Percentiles rank a stretch among this genome's conserved stretches.
phyloP scores from a whole-genome alignment of 2,888 invertebrate genomes.

The Zootermopsis nevadensis region DNA sequence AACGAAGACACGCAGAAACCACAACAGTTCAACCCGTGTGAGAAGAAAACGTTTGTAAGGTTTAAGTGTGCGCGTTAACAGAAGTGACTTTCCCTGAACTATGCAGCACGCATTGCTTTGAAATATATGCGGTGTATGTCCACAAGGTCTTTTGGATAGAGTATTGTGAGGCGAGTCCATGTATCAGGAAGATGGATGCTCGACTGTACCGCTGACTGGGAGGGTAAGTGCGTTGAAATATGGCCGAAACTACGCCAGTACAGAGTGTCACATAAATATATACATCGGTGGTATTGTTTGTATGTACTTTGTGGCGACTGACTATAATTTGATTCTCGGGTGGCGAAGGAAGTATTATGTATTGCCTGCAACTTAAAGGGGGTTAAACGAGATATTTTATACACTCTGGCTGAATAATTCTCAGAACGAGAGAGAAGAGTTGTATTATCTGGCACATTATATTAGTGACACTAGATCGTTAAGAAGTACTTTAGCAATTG shows the following conservation, averaged over 20 bases:
- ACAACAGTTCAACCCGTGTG: background rate
- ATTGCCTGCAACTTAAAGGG: no score
- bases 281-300: background rate
- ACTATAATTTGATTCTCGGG: background rate
- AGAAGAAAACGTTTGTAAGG: background rate
- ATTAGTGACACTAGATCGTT: no score
- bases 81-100: background rate
- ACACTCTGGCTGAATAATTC: no score
- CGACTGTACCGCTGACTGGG: background rate
- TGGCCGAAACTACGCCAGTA: background rate
- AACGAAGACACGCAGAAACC: background rate
- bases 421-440: no score
- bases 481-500: no score
- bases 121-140: background rate
- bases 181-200: background rate
- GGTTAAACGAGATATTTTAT: no score
- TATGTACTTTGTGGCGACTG: background rate
- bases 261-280: background rate
- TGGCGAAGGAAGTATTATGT: no score
- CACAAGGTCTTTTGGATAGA: background rate
- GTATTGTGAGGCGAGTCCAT: background rate
- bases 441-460: no score
- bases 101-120: background rate
- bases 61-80: background rate
- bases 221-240: background rate